phyloP scores from a whole-genome alignment of 2,113 vertebrate genomes.

The Pseudois nayaur region DNA sequence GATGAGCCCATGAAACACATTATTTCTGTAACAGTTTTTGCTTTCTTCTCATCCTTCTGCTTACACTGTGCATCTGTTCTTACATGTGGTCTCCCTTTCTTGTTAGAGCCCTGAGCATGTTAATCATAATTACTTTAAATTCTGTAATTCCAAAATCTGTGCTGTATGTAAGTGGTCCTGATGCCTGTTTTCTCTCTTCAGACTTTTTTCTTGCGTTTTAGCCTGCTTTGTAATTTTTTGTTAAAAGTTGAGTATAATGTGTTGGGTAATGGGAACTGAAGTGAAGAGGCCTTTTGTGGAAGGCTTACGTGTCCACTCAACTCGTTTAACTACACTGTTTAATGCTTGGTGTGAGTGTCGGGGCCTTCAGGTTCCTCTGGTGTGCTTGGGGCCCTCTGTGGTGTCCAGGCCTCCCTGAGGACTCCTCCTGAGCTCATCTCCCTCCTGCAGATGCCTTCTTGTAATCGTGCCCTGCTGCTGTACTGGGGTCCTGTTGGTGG shows the following conservation, averaged over 20 bases:
- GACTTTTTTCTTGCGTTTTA: not conserved
- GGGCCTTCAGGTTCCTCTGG: not conserved
- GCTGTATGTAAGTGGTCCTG: not conserved
- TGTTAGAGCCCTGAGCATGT: not conserved
- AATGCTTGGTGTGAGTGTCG: not conserved
- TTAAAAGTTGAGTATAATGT: not conserved
- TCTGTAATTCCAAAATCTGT: not conserved
- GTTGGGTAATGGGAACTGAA: not conserved
- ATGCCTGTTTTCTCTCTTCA: not conserved
- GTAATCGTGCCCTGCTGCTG: not conserved
- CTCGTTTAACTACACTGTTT: not conserved
- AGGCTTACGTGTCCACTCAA: not conserved
- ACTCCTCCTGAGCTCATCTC: not conserved
- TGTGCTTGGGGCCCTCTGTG: not conserved
- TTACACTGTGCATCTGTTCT: not conserved
- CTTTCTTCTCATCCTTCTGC: not conserved
- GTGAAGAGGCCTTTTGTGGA: not conserved
- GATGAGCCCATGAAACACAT: not conserved
- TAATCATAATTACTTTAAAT: not conserved
- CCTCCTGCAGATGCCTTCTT: not conserved
- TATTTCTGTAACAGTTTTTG: not conserved
- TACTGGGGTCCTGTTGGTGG: not conserved
- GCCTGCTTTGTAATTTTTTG: not conserved
- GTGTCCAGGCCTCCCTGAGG: not conserved
- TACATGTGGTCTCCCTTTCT: not conserved